Evolutionary conservation across 1,140 invertebrate species (phyloP), one percentile per base, ranked within the genome.

Genomic region (Neelides sp.): DNA sequence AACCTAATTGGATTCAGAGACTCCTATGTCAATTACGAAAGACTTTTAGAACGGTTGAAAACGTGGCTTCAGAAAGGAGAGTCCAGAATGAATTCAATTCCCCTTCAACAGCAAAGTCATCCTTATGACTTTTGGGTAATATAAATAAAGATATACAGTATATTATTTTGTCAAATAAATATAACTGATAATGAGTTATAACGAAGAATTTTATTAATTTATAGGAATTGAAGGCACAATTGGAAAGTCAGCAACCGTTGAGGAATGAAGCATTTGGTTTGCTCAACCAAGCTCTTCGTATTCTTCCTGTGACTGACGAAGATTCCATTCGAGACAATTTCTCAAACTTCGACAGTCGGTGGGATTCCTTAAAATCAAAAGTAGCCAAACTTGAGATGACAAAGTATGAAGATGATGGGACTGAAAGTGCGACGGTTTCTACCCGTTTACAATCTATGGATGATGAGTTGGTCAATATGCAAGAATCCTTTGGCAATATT

Each of bases 161-260:
- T 34, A n/a, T 34, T 10, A 34, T 34, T 34, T n/a, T 34, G 8
- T 34, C n/a, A 34, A 34, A 34, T 34, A 10, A 8, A 34, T 34
- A 34, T n/a, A n/a, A 34, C 8, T 8, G n/a, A n/a, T 34, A 34
- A 34, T 34, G 5, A 13, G 19, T 35, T 39, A 15, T 39, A n/a
- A n/a, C n/a, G n/a, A n/a, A n/a, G n/a, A n/a, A n/a, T n/a, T n/a
- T n/a, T n/a, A 3, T 50, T 4, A 30, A 4, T 22, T 23, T 27
- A 39, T 58, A 79, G 78, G 85, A 88, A 69, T 65, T 90, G 32
- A 88, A 85, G 67, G 85, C 84, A 0, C 83, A 88, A 60, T 82
- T 84, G 61, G 85, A 87, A 71, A 76, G 86, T n/a, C 76, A 87
- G 62, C 85, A 84, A 58, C 79, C 78, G 42, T 73, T 85, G 23